Conservation (phyloP, 2,888 invertebrate genomes). For the Hypsopygia costalis region DNA sequence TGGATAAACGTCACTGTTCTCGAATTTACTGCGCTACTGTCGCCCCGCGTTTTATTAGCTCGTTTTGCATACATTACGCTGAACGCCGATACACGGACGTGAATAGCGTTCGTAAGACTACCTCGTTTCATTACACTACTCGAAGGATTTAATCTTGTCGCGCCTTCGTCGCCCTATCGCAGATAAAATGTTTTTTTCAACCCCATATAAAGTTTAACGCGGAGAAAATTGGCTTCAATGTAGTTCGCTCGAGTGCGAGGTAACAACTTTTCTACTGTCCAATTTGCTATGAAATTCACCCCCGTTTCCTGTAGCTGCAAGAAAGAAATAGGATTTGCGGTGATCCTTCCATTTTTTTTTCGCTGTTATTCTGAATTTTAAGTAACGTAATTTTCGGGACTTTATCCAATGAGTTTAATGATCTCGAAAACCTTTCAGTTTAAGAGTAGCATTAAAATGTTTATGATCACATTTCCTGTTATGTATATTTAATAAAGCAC, state of each 20-base stretch:
- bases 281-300: slow-evolving; percentile 47
- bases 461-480: background rate
- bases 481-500: slow-evolving; percentile 5
- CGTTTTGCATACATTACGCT: slow-evolving; percentile 68
- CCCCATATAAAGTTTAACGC: slow-evolving; percentile 33
- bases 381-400: slow-evolving; percentile 27
- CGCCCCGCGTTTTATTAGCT: slow-evolving; percentile 68
- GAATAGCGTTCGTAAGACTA: slow-evolving; percentile 36
- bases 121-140: slow-evolving; percentile 15
- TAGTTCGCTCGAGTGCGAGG: slow-evolving; percentile 34
- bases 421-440: slow-evolving; percentile 23
- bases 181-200: slow-evolving; percentile 15
- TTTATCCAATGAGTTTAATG: slow-evolving; percentile 29
- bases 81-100: slow-evolving; percentile 46
- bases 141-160: slow-evolving; percentile 13
- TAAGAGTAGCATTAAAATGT: slow-evolving; percentile 13
- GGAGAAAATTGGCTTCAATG: slow-evolving; percentile 41
- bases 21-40: slow-evolving; percentile 65
- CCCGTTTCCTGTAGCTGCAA: slow-evolving; percentile 33
- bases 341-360: slow-evolving; percentile 34
- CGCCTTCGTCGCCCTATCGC: background rate
- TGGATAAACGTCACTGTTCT: slow-evolving; percentile 76
- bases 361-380: slow-evolving; percentile 34
- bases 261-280: slow-evolving; percentile 48
- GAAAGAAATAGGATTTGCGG: slow-evolving; percentile 41